Evolutionary conservation across 2,888 invertebrate species (phyloP).

Genomic region (Drosophila quinaria): DNA sequence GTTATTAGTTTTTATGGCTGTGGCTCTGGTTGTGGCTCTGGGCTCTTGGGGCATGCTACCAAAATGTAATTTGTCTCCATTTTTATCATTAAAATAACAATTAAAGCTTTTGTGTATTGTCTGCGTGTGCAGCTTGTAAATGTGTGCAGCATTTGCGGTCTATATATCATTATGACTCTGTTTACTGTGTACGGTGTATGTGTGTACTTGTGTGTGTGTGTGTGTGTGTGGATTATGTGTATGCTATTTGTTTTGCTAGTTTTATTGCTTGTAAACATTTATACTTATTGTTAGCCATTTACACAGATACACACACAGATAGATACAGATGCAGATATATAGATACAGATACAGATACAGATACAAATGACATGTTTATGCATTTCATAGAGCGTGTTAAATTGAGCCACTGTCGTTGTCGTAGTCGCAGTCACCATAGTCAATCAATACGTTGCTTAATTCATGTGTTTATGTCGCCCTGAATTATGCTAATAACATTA

Average conservation of each 20-base stretch:
- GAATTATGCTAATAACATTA: slow-evolving; percentile 68
- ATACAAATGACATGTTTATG: slow-evolving; percentile 43
- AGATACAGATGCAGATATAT: background rate
- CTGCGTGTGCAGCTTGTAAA: slow-evolving; percentile 55
- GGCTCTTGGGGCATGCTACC: slow-evolving; percentile 46
- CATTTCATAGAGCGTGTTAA: slow-evolving; percentile 35
- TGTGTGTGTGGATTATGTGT: slow-evolving; percentile 25
- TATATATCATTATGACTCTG: slow-evolving; percentile 61
- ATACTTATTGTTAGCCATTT: slow-evolving; percentile 66
- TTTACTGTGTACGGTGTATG: slow-evolving; percentile 1
- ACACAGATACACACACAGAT: slow-evolving; percentile 24
- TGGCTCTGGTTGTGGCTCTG: slow-evolving; percentile 20
- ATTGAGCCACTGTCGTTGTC: slow-evolving; percentile 30
- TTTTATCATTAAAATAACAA: slow-evolving; percentile 81
- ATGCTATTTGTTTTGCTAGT: slow-evolving; percentile 58
- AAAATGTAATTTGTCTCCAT: slow-evolving; percentile 76
- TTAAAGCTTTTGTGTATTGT: slow-evolving; percentile 69
- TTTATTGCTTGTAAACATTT: slow-evolving; percentile 80
- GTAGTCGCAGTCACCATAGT: slow-evolving; percentile 37
- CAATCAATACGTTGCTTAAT: slow-evolving; percentile 69
- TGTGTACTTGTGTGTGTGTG: slow-evolving; percentile 7
- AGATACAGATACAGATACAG: background rate
- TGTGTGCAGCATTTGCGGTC: slow-evolving; percentile 74
- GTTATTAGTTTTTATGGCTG: slow-evolving; percentile 72
- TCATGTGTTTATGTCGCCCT: slow-evolving; percentile 62